Base-by-base conservation (phyloP, 1,140 invertebrate species). In the Brachionus sp. region DNA sequence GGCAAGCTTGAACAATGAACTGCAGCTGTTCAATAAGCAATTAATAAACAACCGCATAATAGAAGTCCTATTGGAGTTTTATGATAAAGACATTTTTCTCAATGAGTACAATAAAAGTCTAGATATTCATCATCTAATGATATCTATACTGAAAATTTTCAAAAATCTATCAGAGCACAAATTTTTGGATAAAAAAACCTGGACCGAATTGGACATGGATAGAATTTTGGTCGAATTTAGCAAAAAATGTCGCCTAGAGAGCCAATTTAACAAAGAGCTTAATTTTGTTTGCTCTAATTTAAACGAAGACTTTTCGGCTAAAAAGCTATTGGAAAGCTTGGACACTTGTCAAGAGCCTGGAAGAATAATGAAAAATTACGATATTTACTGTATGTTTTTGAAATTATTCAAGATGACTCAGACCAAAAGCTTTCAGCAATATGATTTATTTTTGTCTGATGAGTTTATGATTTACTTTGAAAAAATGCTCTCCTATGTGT, bases 331-430 rank as follows among this genome's bases (percentile, higher is more conserved):
- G 37, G 37, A 39, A 5, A 42, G n/a, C 7, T 7, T 73, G 3
- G 16, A 73, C 6, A 73, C 10, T 4, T 73, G 33, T 16, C 7
- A 39, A 3, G 68, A 73, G 3, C 16, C 19, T 19, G 19, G 16
- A n/a, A 73, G 16, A 39, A 73, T 73, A 9, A 37, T 73, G 64
- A 66, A 66, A 66, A 66, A 66, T 33, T 66, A 66, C 4, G 64
- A 66, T 10, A 66, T 37, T 33, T 66, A 66, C n/a, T 66, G 64
- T 10, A 33, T 66, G 33, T 66, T 66, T 37, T 23, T 66, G 0
- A 66, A 66, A 23, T 23, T 66, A 13, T 66, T 13, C 10, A 37
- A 33, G 12, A 66, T 33, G 33, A 33, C 25, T 33, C 64, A 37
- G 12, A 66, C 64, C 13, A 66, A 66, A 66, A 66, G 64, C 33